Evolutionary conservation across 2,888 invertebrate species (phyloP).

Genomic region (Pandemis corylana): DNA sequence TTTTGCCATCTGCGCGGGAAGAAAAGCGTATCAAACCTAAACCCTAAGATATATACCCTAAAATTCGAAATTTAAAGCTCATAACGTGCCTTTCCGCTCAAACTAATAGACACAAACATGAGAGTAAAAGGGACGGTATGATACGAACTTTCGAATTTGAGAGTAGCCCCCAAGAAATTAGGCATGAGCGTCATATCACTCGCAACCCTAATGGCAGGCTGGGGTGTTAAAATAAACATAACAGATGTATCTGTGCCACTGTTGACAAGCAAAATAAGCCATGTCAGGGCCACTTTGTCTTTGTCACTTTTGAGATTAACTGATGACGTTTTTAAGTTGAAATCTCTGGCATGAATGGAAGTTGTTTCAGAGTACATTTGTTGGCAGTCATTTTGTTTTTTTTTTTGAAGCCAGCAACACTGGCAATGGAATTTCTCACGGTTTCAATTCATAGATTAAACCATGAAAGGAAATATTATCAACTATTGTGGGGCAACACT

Average conservation of each 20-base stretch:
- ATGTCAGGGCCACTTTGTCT: conserved; percentile 16
- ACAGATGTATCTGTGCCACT: conserved; percentile 43
- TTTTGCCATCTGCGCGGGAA: no score
- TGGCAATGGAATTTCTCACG: no score
- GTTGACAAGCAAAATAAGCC: conserved; percentile 42
- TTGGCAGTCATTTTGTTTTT: neutral
- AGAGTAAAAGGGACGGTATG: no score
- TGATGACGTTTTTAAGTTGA: conserved; percentile 20
- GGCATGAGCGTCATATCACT: conserved; percentile 35
- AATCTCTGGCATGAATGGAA: neutral
- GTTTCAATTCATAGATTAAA: neutral
- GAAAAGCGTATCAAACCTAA: no score
- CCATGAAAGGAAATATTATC: neutral
- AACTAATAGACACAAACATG: no score
- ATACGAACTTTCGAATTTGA: no score
- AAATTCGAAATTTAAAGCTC: no score
- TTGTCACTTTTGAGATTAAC: conserved; percentile 28
- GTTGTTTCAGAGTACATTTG: conserved; percentile 5
- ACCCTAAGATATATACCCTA: no score
- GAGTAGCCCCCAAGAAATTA: conserved; percentile 17
- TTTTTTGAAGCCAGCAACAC: no score
- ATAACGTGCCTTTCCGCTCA: no score
- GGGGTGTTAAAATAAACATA: conserved; percentile 50
- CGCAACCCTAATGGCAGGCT: conserved; percentile 43
- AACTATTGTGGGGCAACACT: no score